A percentile compares a stretch with the other conserved stretches of the same genome.
Conservation (phyloP, 2,797 vertebrate genomes). For the Remorina albescens region DNA sequence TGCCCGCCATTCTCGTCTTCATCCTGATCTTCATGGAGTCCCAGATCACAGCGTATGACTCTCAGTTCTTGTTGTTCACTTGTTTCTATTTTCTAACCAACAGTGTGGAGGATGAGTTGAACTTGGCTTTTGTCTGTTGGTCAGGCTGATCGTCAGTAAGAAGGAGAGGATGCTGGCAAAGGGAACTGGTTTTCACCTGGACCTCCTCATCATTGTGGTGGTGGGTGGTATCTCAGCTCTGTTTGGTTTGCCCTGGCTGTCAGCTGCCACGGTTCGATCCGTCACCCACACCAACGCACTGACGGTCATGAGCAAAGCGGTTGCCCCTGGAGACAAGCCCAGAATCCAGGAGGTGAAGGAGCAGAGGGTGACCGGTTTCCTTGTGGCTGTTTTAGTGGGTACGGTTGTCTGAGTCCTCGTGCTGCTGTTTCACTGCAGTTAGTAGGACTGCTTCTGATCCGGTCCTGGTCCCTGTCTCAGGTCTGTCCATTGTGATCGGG, state of each 20-base stretch:
- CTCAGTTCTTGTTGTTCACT: neutral
- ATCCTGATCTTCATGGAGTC: conserved; percentile 99
- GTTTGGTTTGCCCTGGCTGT: conserved; percentile 94
- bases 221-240: conserved; percentile 91
- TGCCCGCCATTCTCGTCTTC: conserved; percentile 92
- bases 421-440: neutral
- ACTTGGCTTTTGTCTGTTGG: neutral
- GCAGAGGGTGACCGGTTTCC: conserved; percentile 92
- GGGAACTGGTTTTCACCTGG: conserved; percentile 94
- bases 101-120: neutral
- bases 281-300: conserved; percentile 95
- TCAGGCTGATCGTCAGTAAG: conserved; percentile 92
- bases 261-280: conserved; percentile 92
- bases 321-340: conserved; percentile 93
- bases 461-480: conserved; percentile 48
- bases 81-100: neutral
- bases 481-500: conserved; percentile 90
- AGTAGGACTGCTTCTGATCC: neutral
- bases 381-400: conserved; percentile 93
- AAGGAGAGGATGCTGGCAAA: conserved; percentile 94
- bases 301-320: conserved; percentile 94
- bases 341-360: conserved; percentile 95
- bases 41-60: conserved; percentile 88
- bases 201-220: conserved; percentile 92
- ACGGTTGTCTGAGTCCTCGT: conserved; percentile 49